Base-by-base conservation (phyloP, 2,113 vertebrate species). In the Gymnarchus niloticus region DNA sequence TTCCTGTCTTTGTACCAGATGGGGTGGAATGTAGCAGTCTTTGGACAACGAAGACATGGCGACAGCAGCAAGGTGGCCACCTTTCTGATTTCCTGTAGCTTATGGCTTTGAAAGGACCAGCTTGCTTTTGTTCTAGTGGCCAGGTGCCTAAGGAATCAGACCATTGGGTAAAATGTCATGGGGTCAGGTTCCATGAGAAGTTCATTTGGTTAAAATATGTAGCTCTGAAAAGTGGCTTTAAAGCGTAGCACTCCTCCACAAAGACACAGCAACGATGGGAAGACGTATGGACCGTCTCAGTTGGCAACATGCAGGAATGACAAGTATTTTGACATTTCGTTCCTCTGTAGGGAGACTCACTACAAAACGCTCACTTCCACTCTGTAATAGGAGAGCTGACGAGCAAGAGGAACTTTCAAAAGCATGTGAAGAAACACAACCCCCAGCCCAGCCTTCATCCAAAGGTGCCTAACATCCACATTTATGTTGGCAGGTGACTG, bases 371-470 rank as follows among this genome's bases (percentile, higher is more conserved):
- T 14, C 89, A 91, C 8, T 94, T 94, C 81, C 88, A 23, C 3
- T 85, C 90, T 1, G 93, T 94, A 56, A 73, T 94, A 65, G 91
- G 92, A 87, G 93, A 94, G 87, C 87, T 94, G 80, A 88, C 90
- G 82, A 89, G 56, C 33, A 91, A 25, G 61, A 81, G 84, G 80
- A 90, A 90, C 23, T 41, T 89, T 21, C 69, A 21, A 1, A 76
- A 37, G n/a, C 33, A 51, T 33, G 52, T 48, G 51, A 82, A 48
- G 86, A 17, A 78, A 28, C 8, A 8, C 84, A 85, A 23, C 23
- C 6, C 86, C 9, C 84, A 83, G 85, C 49, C 54, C 69, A 7
- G 0, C 19, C 17, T 82, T 51, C 44, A 77, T 4, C 44, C 2
- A 10, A 84, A 90, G 91, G 92, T 91, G 89, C 87, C 48, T 23